phyloP scores from a whole-genome alignment of 2,797 vertebrate species.

The Squalus acanthias region DNA sequence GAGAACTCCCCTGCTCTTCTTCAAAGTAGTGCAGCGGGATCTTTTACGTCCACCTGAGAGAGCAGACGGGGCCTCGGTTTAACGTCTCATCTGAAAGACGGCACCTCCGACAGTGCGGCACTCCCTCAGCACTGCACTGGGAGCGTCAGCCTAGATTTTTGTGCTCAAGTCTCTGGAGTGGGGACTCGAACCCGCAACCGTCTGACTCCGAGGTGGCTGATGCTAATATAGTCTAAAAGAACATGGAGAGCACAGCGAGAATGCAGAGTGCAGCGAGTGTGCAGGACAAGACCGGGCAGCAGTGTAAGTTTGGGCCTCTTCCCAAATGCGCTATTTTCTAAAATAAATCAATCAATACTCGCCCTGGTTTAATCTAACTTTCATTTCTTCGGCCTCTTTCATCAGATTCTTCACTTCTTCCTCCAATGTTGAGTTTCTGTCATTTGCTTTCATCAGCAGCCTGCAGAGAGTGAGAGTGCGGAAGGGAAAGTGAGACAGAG shows the following conservation, averaged over 20 bases:
- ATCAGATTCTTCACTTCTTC: conserved; percentile 57
- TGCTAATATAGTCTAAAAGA: neutral
- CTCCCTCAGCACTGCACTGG: no score
- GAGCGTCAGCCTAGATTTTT: no score
- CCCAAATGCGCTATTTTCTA: neutral
- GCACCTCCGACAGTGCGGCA: no score
- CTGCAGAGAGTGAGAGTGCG: conserved; percentile 46
- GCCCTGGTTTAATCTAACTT: conserved; percentile 52
- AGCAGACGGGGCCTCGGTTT: no score
- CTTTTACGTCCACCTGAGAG: no score
- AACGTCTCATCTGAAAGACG: no score
- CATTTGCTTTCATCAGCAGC: conserved; percentile 59
- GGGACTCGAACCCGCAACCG: no score
- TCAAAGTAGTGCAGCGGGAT: no score
- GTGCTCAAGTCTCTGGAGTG: no score
- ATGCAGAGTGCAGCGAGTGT: conserved; percentile 49
- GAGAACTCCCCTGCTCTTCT: no score
- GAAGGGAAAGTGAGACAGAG: no score
- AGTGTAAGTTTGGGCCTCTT: conserved; percentile 39
- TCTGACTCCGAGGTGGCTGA: no score
- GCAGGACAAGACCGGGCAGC: conserved; percentile 47
- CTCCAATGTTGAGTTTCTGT: conserved; percentile 62
- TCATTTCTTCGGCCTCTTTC: conserved; percentile 55
- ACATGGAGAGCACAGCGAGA: conserved; percentile 48
- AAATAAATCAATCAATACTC: conserved; percentile 44